Conservation (phyloP, 2,113 vertebrate species). For the Cryptotis parvus region DNA sequence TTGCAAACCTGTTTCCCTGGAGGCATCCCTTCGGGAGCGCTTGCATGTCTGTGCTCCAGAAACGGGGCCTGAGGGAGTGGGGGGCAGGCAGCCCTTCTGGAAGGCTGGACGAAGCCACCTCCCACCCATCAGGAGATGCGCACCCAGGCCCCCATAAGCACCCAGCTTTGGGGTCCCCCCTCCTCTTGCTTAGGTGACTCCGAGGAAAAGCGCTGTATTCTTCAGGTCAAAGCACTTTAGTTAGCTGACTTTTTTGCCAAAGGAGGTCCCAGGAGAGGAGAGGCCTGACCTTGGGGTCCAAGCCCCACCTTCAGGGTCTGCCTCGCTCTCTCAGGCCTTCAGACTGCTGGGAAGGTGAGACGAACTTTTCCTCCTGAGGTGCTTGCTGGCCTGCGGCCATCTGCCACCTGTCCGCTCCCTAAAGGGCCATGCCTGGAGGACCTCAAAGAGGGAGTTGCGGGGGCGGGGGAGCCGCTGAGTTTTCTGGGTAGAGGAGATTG, state of each 20-base stretch:
- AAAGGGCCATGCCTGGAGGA: too few species aligned
- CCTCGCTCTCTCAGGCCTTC: fast-evolving
- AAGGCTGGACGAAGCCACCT: slow-evolving; percentile 46
- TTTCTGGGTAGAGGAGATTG: too few species aligned
- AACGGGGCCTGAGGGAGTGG: neutral
- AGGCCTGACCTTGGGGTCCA: fast-evolving
- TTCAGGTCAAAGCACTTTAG: too few species aligned
- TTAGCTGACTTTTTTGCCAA: too few species aligned
- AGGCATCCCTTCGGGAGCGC: too few species aligned
- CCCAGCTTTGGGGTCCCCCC: slow-evolving; percentile 45
- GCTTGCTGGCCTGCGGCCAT: too few species aligned
- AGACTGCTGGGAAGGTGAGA: neutral
- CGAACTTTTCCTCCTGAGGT: neutral
- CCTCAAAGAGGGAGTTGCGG: too few species aligned
- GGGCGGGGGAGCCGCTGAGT: too few species aligned
- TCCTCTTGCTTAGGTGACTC: neutral
- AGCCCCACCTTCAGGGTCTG: fast-evolving
- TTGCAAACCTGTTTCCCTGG: too few species aligned
- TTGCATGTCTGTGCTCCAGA: neutral
- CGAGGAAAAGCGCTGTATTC: neutral
- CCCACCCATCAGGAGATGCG: slow-evolving; percentile 29
- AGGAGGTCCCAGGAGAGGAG: neutral
- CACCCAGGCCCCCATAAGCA: slow-evolving; percentile 55
- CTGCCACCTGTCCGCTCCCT: too few species aligned
- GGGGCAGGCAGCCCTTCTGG: neutral